Base-by-base conservation (phyloP, 2,888 invertebrate genomes). In the Epistrophe grossulariae region DNA sequence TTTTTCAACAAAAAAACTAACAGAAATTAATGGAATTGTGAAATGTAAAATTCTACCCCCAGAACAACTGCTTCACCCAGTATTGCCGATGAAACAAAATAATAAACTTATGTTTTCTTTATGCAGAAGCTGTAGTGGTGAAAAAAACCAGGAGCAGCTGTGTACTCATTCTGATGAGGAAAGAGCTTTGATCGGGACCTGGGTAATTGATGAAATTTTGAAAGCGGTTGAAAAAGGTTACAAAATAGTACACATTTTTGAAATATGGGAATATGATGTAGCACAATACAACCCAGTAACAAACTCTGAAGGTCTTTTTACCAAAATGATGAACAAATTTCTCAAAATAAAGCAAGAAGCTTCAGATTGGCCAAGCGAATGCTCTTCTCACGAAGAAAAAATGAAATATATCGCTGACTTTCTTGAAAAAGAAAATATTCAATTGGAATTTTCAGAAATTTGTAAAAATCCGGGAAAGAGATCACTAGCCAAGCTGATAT, bases 231-330 rank as follows among this genome's bases (percentile, higher is more conserved):
- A 45, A 8, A n/a, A 0, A 4, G 45, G n/a, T 2, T 45, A n/a
- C 8, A 31, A 31, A 10, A 0, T 91, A 1, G 2, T 88, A 0
- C 62, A 89, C 45, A 84, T 90, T 8, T 87, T 88, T 43, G 90
- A 91, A 82, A 89, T 91, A 10, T 91, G 91, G 90, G 88, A 90
- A 64, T 91, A 90, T 79, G 35, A 88, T n/a, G 68, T 88, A 31
- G 79, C 78, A 0, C 88, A 88, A 68, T 89, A 89, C 59, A 35
- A 89, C 55, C 55, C 15, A 17, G 5, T 9, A 1, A 79, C 68
- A 9, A 64, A 71, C 31, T 40, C 55, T 0, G 88, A 85, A 1
- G 89, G 89, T 2, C 55, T 89, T 35, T 91, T 90, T 83, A 84
- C 88, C 11, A 73, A 80, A 13, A 91, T 90, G 76, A 90, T 91